Evolutionary conservation across 2,797 vertebrate genomes (phyloP).

Genomic region (Aplochiton taeniatus): DNA sequence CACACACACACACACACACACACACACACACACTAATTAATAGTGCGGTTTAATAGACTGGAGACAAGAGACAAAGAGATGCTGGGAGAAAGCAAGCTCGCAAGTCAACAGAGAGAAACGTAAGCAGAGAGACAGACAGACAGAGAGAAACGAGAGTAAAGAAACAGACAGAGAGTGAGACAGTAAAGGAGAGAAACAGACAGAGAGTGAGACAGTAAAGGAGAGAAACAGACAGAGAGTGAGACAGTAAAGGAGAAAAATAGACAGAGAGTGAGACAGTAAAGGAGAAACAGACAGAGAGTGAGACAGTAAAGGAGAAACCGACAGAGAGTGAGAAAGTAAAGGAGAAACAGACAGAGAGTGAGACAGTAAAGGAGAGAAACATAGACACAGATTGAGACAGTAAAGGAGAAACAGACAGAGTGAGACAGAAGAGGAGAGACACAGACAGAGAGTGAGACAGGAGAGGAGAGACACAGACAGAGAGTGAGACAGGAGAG

Average conservation of each 20-base stretch:
- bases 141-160: no score
- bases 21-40: slow-evolving; percentile 57
- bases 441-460: background rate
- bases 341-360: slow-evolving; percentile 44
- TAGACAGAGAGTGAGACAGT: slow-evolving; percentile 6
- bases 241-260: no score
- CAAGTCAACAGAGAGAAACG: background rate
- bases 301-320: no score
- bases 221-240: background rate
- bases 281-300: background rate
- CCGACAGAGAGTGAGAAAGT: no score
- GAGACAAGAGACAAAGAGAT: slow-evolving; percentile 24
- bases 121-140: background rate
- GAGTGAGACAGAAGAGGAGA: background rate
- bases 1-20: background rate
- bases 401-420: slow-evolving; percentile 45
- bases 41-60: slow-evolving; percentile 64
- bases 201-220: background rate
- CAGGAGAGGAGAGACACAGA: slow-evolving; percentile 27
- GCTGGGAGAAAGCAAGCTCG: background rate
- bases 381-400: slow-evolving; percentile 26
- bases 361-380: slow-evolving; percentile 42
- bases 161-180: slow-evolving; percentile 49
- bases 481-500: slow-evolving; percentile 42
- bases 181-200: slow-evolving; percentile 32